Conservation (phyloP, 2,888 invertebrate species). For the Oeneis ivallda region DNA sequence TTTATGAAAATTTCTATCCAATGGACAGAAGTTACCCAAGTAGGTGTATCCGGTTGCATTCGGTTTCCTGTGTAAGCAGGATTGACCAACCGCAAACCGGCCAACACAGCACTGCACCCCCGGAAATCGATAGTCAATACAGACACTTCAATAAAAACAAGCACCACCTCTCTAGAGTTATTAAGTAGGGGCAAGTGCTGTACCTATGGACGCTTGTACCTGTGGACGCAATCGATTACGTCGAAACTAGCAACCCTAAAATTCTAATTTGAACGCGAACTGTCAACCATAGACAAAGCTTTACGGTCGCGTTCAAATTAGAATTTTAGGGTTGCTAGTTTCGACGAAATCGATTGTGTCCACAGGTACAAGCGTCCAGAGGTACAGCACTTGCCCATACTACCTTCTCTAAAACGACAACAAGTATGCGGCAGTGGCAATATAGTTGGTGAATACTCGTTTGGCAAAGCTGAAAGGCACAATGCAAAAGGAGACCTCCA, state of each 20-base stretch:
- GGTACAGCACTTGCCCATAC: no score
- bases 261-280: no score
- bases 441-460: background rate
- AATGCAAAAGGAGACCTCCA: background rate
- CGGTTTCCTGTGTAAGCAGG: conserved; percentile 34
- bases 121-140: conserved; percentile 26
- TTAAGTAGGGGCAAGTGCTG: no score
- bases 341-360: no score
- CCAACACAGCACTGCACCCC: conserved; percentile 1
- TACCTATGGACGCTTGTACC: no score
- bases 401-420: background rate
- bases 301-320: no score
- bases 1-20: conserved; percentile 7
- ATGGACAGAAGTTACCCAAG: conserved; percentile 14
- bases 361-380: no score
- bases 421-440: background rate
- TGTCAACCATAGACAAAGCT: no score
- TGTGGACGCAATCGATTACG: no score
- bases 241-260: no score
- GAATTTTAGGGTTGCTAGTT: no score
- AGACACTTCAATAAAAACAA: conserved; percentile 11
- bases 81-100: conserved; percentile 31
- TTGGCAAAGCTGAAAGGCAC: background rate
- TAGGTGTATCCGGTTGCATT: conserved; percentile 22
- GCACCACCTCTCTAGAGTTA: background rate